Evolutionary conservation across 2,113 vertebrate species (phyloP).

Genomic region (Poecilia latipinna): DNA sequence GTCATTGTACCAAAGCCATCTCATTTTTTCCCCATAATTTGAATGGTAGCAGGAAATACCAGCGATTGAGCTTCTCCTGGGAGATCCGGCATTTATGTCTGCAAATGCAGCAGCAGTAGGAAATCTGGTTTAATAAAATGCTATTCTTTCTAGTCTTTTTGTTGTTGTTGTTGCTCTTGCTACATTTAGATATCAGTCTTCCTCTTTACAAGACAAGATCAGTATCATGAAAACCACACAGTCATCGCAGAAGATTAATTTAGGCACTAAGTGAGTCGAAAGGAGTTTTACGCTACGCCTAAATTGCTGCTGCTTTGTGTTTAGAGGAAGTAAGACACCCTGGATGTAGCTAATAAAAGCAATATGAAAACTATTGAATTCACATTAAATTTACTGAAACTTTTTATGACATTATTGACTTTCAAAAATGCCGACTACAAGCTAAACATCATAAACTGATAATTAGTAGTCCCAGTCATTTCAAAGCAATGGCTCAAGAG

Average conservation of each 20-base stretch:
- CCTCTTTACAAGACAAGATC: neutral
- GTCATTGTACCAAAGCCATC: conserved; percentile 67
- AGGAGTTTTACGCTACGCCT: neutral
- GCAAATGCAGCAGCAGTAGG: conserved; percentile 47
- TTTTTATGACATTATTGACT: too few species aligned
- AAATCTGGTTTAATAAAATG: conserved; percentile 74
- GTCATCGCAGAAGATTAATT: neutral
- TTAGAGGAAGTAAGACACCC: neutral
- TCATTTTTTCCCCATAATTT: conserved; percentile 62
- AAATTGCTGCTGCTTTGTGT: neutral
- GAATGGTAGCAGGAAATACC: conserved; percentile 72
- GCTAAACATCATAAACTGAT: too few species aligned
- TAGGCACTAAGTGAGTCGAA: neutral
- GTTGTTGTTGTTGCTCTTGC: conserved; percentile 11
- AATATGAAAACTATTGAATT: too few species aligned
- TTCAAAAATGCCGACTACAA: too few species aligned
- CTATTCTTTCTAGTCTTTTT: conserved; percentile 11
- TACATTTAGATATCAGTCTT: conserved; percentile 5
- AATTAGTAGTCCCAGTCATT: too few species aligned
- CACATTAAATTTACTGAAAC: too few species aligned
- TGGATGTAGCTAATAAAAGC: too few species aligned
- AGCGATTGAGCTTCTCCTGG: conserved; percentile 48
- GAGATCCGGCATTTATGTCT: conserved; percentile 61
- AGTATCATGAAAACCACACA: neutral
- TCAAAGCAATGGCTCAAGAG: too few species aligned